Conservation (phyloP, 1,140 invertebrate genomes). For the Palaemon carinicauda region DNA sequence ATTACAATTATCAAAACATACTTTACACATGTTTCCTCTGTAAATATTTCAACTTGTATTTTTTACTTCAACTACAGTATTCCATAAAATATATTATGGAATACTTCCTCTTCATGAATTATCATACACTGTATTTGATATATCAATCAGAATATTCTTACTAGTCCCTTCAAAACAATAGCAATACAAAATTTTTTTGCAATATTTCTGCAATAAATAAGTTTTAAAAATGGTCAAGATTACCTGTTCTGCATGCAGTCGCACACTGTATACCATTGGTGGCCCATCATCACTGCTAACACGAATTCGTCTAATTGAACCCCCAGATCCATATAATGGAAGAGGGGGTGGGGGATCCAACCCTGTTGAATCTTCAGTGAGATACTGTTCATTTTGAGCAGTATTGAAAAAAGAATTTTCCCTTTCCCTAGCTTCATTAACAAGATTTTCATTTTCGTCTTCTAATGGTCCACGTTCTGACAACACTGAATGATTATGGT, state of each 20-base stretch:
- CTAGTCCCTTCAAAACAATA: too few species aligned
- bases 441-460: slow-evolving; percentile 54
- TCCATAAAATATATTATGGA: too few species aligned
- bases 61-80: too few species aligned
- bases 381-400: slow-evolving; percentile 49
- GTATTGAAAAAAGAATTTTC: slow-evolving; percentile 53
- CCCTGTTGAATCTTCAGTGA: slow-evolving; percentile 51
- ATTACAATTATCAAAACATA: not conserved
- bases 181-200: too few species aligned
- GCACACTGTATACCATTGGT: slow-evolving; percentile 51
- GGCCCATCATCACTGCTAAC: slow-evolving; percentile 49
- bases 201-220: not conserved
- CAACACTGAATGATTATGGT: slow-evolving; percentile 30
- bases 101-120: too few species aligned
- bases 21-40: not conserved
- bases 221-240: not conserved
- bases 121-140: too few species aligned
- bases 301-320: slow-evolving; percentile 10
- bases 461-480: slow-evolving; percentile 40
- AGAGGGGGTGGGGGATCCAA: slow-evolving; percentile 52
- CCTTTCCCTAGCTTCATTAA: slow-evolving; percentile 50
- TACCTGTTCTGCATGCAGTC: slow-evolving; percentile 53
- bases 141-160: too few species aligned
- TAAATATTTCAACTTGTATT: too few species aligned
- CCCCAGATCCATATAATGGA: slow-evolving; percentile 39